Percentiles rank a stretch among this genome's conserved stretches.
phyloP scores from a whole-genome alignment of 2,888 invertebrate species.

The Scaeva pyrastri region DNA sequence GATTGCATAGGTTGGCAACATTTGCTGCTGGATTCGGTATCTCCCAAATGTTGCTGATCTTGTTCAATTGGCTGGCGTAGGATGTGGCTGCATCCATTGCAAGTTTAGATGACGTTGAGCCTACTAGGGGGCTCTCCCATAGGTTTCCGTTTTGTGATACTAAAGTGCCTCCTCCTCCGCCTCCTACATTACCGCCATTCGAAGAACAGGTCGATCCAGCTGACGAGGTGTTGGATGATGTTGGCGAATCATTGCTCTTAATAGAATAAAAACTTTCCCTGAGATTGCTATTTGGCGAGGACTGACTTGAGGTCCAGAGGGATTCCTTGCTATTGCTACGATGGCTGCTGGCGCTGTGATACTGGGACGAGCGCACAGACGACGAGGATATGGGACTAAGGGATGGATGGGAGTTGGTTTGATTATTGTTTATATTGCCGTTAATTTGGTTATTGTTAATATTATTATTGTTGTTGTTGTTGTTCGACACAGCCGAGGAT shows the following conservation, averaged over 20 bases:
- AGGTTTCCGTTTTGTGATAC: constrained; percentile 73
- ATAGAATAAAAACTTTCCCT: constrained; percentile 79
- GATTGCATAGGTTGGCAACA: constrained; percentile 60
- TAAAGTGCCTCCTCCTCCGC: constrained; percentile 47
- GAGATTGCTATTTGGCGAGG: constrained; percentile 81
- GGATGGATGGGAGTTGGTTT: constrained; percentile 79
- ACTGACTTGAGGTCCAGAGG: constrained; percentile 82
- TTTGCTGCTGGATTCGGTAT: constrained; percentile 77
- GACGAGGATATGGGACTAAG: constrained; percentile 81
- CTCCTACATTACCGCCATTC: constrained; percentile 48
- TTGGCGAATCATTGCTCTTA: constrained; percentile 75
- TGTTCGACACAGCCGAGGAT: constrained; percentile 57
- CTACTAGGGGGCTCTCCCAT: constrained; percentile 77
- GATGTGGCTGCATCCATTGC: constrained; percentile 73
- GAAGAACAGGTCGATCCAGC: constrained; percentile 78
- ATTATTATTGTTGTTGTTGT: constrained; percentile 73
- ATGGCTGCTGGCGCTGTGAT: constrained; percentile 78
- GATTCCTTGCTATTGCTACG: constrained; percentile 83
- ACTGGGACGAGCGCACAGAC: constrained; percentile 77
- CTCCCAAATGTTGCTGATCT: constrained; percentile 82
- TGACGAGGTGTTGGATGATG: constrained; percentile 80
- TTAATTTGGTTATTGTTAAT: constrained; percentile 72
- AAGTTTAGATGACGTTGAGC: constrained; percentile 70
- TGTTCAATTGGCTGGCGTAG: constrained; percentile 78
- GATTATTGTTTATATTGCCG: constrained; percentile 39